phyloP scores from a whole-genome alignment of 2,888 invertebrate species.

The Heteromurus nitidus region DNA sequence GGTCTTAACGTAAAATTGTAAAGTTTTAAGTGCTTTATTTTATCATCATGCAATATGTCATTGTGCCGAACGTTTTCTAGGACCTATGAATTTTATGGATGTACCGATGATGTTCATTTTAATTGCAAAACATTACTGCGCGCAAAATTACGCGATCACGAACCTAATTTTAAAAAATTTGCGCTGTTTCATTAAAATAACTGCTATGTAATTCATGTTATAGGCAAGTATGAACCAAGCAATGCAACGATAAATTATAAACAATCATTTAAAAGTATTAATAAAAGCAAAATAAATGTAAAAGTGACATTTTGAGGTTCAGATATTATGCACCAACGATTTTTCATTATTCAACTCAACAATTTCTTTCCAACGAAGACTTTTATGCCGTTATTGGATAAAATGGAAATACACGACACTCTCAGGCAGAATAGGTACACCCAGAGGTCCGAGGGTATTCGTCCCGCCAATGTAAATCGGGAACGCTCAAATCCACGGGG shows the following conservation, averaged over 20 bases:
- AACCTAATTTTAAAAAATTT: not conserved
- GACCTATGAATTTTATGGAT: conserved; percentile 8
- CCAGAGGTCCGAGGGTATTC: no score
- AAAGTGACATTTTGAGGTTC: not conserved
- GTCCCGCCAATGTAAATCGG: no score
- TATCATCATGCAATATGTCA: conserved; percentile 41
- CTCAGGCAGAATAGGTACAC: no score
- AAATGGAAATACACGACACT: no score
- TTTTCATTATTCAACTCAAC: no score
- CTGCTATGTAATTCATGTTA: not conserved
- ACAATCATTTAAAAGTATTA: conserved; percentile 38
- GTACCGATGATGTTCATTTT: conserved; percentile 59
- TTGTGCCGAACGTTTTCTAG: conserved; percentile 51
- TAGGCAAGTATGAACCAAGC: conserved; percentile 24
- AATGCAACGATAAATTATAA: conserved; percentile 50
- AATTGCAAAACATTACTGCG: conserved; percentile 40
- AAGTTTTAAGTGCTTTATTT: not conserved
- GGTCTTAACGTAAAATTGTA: conserved; percentile 21
- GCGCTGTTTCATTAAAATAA: not conserved
- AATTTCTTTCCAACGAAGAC: no score
- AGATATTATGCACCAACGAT: not conserved
- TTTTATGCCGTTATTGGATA: no score
- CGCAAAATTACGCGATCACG: conserved; percentile 29
- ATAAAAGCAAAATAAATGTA: conserved; percentile 23
- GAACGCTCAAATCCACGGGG: no score